A percentile compares a stretch with the other conserved stretches of the same genome.
phyloP scores from a whole-genome alignment of 2,797 vertebrate genomes.

The Spea hammondii region DNA sequence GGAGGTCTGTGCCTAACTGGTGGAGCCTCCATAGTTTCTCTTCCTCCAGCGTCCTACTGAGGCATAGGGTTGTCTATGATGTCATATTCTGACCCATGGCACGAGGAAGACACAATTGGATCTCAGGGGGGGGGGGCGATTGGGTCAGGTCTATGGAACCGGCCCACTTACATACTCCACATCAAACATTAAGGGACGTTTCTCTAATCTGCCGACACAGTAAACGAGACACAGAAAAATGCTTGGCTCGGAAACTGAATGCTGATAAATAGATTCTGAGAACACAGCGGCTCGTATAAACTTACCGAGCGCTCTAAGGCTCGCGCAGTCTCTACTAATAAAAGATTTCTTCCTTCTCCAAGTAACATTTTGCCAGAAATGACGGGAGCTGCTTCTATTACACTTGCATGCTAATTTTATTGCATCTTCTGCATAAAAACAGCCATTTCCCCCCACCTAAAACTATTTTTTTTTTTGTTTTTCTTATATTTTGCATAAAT shows the following conservation, averaged over 20 bases:
- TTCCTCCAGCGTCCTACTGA: too few relatives aligned
- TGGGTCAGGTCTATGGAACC: too few relatives aligned
- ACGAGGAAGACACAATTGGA: too few relatives aligned
- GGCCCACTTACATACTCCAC: too few relatives aligned
- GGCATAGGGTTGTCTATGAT: too few relatives aligned
- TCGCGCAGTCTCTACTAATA: neutral
- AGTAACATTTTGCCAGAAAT: constrained; percentile 10
- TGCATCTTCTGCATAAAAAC: constrained; percentile 22
- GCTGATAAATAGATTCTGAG: neutral
- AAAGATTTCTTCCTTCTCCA: neutral
- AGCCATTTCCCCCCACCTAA: neutral
- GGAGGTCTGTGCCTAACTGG: too few relatives aligned
- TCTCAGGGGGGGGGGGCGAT: too few relatives aligned
- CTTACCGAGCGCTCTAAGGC: constrained; percentile 1
- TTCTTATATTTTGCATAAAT: constrained; percentile 20
- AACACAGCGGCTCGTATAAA: neutral
- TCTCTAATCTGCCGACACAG: too few relatives aligned
- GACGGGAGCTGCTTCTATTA: neutral
- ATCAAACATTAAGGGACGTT: too few relatives aligned
- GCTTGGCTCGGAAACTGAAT: neutral
- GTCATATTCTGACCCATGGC: too few relatives aligned
- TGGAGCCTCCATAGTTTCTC: too few relatives aligned
- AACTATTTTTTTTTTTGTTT: neutral
- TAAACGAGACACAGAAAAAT: too few relatives aligned
- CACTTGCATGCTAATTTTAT: constrained; percentile 19